phyloP scores from a whole-genome alignment of 2,113 vertebrate species.

The Puntigrus tetrazona region DNA sequence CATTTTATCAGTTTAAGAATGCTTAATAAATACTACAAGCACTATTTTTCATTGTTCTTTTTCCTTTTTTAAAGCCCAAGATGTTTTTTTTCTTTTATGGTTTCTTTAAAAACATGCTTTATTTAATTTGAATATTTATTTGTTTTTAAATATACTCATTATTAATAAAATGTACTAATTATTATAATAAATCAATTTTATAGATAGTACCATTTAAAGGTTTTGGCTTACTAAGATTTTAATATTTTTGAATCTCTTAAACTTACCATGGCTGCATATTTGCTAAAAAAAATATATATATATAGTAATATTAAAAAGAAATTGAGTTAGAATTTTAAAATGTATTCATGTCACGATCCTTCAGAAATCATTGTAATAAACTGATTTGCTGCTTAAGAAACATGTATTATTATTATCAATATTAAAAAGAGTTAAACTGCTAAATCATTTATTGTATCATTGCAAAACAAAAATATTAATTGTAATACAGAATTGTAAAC shows the following conservation, averaged over 20 bases:
- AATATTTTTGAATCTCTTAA: neutral
- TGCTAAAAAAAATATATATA: no score
- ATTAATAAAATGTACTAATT: neutral
- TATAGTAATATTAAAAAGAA: neutral
- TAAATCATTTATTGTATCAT: no score
- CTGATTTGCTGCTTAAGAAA: neutral
- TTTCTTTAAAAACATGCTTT: no score
- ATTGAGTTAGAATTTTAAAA: no score
- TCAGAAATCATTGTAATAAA: neutral
- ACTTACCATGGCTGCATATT: neutral
- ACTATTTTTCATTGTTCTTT: no score
- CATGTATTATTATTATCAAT: neutral
- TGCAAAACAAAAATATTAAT: no score
- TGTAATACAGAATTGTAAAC: no score
- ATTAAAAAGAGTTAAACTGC: neutral
- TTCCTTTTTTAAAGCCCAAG: no score
- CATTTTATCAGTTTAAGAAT: neutral
- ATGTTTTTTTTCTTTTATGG: no score
- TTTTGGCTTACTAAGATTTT: neutral
- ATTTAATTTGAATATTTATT: neutral
- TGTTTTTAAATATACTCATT: neutral
- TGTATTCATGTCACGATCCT: neutral
- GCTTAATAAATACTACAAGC: neutral
- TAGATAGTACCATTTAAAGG: neutral
- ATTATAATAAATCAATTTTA: neutral